These are phyloP conservation scores for Pseudopodoces humilis DNA, from an alignment of 2,113 vertebrate genomes.

Conservation along the genomic window DNA sequence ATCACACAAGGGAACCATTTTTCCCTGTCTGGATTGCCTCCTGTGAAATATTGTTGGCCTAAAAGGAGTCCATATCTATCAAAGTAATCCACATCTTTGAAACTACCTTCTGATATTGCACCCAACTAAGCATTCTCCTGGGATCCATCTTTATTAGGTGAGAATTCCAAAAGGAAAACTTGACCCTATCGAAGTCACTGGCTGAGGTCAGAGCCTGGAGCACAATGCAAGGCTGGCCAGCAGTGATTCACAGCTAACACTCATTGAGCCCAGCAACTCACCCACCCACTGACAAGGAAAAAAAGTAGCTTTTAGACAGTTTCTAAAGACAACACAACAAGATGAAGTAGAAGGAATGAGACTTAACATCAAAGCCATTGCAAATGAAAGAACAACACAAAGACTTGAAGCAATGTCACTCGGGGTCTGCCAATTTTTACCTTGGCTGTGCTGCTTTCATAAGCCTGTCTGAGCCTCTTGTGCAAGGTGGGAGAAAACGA, in stretches of 20 bases:
- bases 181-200: background rate
- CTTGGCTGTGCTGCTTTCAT: constrained; percentile 87
- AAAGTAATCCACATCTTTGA: background rate
- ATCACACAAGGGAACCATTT: background rate
- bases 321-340: background rate
- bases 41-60: background rate
- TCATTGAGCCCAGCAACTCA: background rate
- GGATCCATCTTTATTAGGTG: background rate
- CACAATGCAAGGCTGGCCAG: background rate
- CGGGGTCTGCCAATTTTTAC: constrained; percentile 65
- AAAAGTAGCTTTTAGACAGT: background rate
- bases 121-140: background rate
- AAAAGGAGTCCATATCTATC: background rate
- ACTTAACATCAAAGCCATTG: background rate
- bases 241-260: background rate
- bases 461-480: constrained; percentile 81
- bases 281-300: background rate
- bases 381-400: background rate
- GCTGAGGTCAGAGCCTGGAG: background rate
- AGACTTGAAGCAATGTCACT: background rate
- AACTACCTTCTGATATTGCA: background rate
- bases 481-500: constrained; percentile 87
- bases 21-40: background rate
- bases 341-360: background rate
- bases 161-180: background rate